phyloP scores from a whole-genome alignment of 2,113 vertebrate genomes.

The Pterocles gutturalis region DNA sequence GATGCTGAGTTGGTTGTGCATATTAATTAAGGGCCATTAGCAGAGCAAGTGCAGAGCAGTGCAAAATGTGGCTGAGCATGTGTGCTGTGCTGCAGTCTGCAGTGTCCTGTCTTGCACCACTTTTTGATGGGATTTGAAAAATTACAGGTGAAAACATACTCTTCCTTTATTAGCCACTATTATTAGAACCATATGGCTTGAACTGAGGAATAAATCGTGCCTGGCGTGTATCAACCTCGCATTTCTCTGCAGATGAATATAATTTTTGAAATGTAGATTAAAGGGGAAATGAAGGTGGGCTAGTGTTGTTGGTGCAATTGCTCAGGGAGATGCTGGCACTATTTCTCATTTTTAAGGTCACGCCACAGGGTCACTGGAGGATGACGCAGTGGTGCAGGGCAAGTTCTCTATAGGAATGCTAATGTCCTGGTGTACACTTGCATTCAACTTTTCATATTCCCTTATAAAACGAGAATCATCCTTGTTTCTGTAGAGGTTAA shows the following conservation, averaged over 20 bases:
- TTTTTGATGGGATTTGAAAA: conserved; percentile 52
- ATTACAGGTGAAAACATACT: conserved; percentile 48
- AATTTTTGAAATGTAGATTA: conserved; percentile 4
- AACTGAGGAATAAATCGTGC: not conserved
- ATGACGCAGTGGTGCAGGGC: not conserved
- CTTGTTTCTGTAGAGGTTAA: not conserved
- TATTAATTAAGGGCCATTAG: conserved; percentile 50
- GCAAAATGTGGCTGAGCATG: conserved; percentile 34
- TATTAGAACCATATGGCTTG: conserved; percentile 41
- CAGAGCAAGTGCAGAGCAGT: conserved; percentile 38
- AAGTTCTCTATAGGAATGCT: not conserved
- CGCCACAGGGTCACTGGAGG: not conserved
- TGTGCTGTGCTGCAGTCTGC: conserved; percentile 27
- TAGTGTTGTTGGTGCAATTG: not conserved
- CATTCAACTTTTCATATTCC: not conserved
- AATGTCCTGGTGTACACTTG: not conserved
- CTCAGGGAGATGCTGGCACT: not conserved
- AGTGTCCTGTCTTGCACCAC: not conserved
- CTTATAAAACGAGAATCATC: not conserved
- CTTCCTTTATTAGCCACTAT: conserved; percentile 34
- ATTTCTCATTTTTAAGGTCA: not conserved
- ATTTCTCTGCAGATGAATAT: not conserved
- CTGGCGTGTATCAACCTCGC: not conserved
- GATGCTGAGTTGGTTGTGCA: conserved; percentile 15
- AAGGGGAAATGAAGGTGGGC: conserved; percentile 32